Percentiles rank a stretch among this genome's conserved stretches.
phyloP scores from a whole-genome alignment of 2,888 invertebrate species.

The Macaria liturata region DNA sequence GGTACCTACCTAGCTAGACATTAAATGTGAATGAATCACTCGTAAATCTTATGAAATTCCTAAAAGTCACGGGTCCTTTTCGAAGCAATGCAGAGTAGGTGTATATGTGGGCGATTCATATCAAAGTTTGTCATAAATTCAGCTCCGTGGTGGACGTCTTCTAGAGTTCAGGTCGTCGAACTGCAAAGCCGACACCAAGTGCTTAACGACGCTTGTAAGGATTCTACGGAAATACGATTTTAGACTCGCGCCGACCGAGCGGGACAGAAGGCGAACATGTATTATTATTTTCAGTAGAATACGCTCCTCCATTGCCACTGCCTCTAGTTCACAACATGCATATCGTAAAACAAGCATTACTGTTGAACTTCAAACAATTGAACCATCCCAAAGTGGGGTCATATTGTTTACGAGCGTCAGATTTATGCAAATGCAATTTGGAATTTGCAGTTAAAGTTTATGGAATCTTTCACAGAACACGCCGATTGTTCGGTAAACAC shows the following conservation, averaged over 20 bases:
- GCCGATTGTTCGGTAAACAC: constrained; percentile 54
- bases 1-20: not conserved
- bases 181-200: constrained; percentile 78
- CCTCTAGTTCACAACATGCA: constrained; percentile 32
- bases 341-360: constrained; percentile 38
- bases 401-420: constrained; percentile 55
- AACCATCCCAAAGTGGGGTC: constrained; percentile 46
- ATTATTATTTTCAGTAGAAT: constrained; percentile 42
- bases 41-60: constrained; percentile 43
- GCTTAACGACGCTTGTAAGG: constrained; percentile 81
- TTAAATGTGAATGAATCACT: constrained; percentile 40
- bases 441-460: constrained; percentile 28
- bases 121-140: constrained; percentile 59
- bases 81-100: constrained; percentile 29
- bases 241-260: constrained; percentile 66
- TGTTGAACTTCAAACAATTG: constrained; percentile 45
- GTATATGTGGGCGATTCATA: constrained; percentile 43
- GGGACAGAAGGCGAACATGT: constrained; percentile 50
- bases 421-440: constrained; percentile 48
- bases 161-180: constrained; percentile 73
- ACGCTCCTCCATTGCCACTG: constrained; percentile 51
- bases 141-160: constrained; percentile 65
- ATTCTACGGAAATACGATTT: constrained; percentile 83
- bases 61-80: constrained; percentile 41
- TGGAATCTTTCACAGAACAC: constrained; percentile 38